Evolutionary conservation across 2,113 vertebrate genomes (phyloP).

Genomic region (Alligator sinensis): DNA sequence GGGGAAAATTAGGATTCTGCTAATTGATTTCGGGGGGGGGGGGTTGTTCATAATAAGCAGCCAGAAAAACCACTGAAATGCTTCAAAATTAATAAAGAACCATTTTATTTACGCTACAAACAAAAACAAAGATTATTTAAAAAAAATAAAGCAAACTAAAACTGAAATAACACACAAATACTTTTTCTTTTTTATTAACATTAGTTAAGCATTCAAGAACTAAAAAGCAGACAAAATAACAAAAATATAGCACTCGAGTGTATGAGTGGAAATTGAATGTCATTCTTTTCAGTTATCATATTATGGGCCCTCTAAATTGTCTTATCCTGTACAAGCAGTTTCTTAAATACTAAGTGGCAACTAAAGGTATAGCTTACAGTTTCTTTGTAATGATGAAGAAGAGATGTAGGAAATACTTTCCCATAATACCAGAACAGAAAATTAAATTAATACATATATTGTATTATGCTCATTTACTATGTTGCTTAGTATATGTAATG

Average conservation of each 20-base stretch:
- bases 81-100: conserved; percentile 3
- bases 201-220: conserved; percentile 49
- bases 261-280: neutral
- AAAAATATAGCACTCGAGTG: neutral
- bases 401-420: neutral
- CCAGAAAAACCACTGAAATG: neutral
- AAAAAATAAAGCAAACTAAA: conserved; percentile 27
- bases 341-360: neutral
- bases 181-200: neutral
- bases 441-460: neutral
- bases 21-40: neutral
- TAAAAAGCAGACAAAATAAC: conserved; percentile 19
- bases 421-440: neutral
- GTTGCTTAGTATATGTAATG: neutral
- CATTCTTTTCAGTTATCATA: neutral
- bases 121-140: conserved; percentile 6
- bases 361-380: neutral
- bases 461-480: neutral
- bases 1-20: conserved; percentile 9
- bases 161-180: neutral
- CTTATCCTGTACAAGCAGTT: too few species aligned
- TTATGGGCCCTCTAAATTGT: neutral
- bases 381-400: neutral
- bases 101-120: conserved; percentile 33
- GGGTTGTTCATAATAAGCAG: neutral